These are phyloP conservation scores for Phalanger gymnotis DNA, from an alignment of 2,797 vertebrate species.

Conservation along the genomic window DNA sequence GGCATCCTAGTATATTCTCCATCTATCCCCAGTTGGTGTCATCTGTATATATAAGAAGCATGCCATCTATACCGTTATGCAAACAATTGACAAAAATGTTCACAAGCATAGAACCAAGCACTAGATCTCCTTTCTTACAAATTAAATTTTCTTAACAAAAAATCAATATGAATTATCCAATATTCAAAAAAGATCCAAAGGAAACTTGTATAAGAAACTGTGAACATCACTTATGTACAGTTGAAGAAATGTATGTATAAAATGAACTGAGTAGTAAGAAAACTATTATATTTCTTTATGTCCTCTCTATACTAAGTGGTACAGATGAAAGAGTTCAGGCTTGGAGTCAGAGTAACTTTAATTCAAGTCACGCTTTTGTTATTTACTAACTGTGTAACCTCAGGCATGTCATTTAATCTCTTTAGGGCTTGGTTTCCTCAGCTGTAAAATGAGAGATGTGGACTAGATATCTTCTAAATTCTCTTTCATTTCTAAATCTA, in stretches of 20 bases:
- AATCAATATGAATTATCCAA: not conserved
- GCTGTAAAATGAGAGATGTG: not conserved
- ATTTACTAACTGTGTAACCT: not conserved
- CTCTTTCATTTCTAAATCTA: not conserved
- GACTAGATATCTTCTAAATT: not conserved
- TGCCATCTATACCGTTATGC: not conserved
- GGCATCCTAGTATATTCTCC: not conserved
- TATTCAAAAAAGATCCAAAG: no score
- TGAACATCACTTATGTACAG: no score
- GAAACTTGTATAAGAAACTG: no score
- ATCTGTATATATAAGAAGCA: not conserved
- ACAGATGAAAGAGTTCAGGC: not conserved
- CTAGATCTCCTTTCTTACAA: not conserved
- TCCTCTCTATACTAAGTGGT: not conserved
- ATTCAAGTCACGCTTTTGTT: not conserved
- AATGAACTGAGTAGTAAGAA: not conserved
- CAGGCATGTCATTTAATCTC: not conserved
- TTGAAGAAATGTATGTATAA: not conserved
- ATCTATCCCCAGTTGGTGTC: not conserved
- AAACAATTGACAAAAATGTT: not conserved
- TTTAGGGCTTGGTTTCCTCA: not conserved
- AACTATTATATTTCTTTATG: not conserved
- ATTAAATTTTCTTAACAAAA: not conserved
- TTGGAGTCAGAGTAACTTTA: not conserved
- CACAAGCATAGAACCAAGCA: not conserved